Conservation (phyloP, 2,113 vertebrate species). For the Callorhinus ursinus region DNA sequence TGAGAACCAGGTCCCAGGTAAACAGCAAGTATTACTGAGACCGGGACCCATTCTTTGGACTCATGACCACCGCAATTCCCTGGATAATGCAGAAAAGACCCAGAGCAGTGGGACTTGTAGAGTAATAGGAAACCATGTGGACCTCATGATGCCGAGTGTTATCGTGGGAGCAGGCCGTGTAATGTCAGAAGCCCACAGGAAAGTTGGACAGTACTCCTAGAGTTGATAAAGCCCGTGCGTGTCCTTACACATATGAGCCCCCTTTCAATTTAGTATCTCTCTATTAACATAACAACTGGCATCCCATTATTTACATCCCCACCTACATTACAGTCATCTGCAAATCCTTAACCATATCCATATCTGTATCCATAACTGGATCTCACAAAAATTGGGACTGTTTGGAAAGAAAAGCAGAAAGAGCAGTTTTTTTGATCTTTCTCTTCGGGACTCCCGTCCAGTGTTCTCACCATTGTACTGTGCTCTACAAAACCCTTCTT, state of each 20-base stretch:
- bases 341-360: background rate
- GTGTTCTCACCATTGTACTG: background rate
- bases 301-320: background rate
- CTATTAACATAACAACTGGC: background rate
- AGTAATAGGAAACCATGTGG: fast-evolving
- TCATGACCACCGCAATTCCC: background rate
- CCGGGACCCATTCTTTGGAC: background rate
- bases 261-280: background rate
- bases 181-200: background rate
- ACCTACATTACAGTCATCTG: too few species aligned
- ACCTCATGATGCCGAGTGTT: fast-evolving
- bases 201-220: background rate
- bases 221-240: background rate
- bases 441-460: background rate
- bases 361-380: too few species aligned
- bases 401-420: background rate
- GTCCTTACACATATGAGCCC: background rate
- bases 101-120: background rate
- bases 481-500: background rate
- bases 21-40: too few species aligned
- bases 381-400: background rate
- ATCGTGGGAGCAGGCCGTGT: fast-evolving
- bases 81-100: background rate
- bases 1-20: background rate
- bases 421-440: background rate